Conservation (phyloP, 1,140 invertebrate genomes). For the Musca domestica region DNA sequence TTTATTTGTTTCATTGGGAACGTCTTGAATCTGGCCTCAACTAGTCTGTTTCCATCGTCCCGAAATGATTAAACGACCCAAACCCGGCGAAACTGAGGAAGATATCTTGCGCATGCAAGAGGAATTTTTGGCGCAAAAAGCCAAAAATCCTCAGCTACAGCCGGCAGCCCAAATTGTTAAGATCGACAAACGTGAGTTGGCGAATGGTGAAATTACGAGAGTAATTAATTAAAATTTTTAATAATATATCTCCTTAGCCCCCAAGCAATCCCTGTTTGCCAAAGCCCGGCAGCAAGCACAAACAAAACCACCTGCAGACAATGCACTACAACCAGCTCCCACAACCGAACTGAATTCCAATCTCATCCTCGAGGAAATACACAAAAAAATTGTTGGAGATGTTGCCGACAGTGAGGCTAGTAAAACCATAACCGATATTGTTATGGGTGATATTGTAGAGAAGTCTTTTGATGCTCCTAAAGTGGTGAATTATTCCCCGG, state of each 20-base stretch:
- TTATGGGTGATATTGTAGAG: conserved; percentile 65
- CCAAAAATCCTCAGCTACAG: conserved; percentile 54
- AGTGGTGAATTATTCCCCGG: conserved; percentile 28
- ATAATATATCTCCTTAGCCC: conserved; percentile 25
- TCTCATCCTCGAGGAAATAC: conserved; percentile 40
- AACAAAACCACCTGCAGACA: conserved; percentile 39
- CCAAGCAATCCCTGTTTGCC: conserved; percentile 46
- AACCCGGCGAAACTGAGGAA: conserved; percentile 64
- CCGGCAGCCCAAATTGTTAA: conserved; percentile 63
- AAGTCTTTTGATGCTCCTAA: conserved; percentile 37
- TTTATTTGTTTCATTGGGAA: no score
- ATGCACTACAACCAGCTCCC: background rate
- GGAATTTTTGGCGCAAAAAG: conserved; percentile 61
- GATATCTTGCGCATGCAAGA: conserved; percentile 70
- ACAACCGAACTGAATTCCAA: background rate
- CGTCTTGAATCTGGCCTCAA: no score
- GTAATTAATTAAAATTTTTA: background rate
- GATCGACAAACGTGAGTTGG: conserved; percentile 48
- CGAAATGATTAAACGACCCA: conserved; percentile 65
- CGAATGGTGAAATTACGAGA: background rate
- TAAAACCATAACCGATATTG: conserved; percentile 41
- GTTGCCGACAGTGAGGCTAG: conserved; percentile 30
- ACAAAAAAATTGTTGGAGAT: conserved; percentile 46
- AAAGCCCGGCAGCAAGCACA: conserved; percentile 31
- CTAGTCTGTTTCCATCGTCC: no score